Conservation (phyloP, 2,888 invertebrate species). For the Erynnis tages region DNA sequence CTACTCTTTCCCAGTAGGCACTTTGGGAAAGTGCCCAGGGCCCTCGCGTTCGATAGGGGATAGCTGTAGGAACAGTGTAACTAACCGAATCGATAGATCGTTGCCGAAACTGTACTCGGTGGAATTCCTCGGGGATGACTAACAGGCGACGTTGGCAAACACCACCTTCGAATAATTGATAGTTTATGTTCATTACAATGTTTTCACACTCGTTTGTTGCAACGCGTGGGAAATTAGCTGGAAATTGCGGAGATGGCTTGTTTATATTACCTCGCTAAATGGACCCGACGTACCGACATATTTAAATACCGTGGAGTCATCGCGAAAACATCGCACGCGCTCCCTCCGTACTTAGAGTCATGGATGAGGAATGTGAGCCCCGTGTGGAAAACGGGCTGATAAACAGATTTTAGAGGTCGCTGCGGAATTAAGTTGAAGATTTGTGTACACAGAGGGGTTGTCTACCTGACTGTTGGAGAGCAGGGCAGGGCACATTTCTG, state of each 20-base stretch:
- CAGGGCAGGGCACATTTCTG: too few species aligned
- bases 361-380: not conserved
- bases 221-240: slow-evolving; percentile 32
- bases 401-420: not conserved
- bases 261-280: slow-evolving; percentile 29
- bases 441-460: too few species aligned
- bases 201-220: slow-evolving; percentile 15
- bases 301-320: slow-evolving; percentile 14
- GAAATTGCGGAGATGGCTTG: slow-evolving; percentile 21
- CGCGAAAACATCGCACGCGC: not conserved
- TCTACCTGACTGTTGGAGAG: too few species aligned
- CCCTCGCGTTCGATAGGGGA: too few species aligned
- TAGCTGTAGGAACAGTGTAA: too few species aligned
- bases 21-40: too few species aligned
- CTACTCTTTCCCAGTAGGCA: too few species aligned
- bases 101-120: too few species aligned
- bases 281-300: slow-evolving; percentile 21
- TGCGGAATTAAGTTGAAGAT: too few species aligned
- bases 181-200: slow-evolving; percentile 7
- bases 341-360: slow-evolving; percentile 1
- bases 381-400: not conserved
- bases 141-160: too few species aligned
- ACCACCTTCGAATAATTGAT: slow-evolving; percentile 5
- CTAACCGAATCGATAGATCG: too few species aligned
- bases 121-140: too few species aligned